A percentile compares a stretch with the other conserved stretches of the same genome.
phyloP scores from a whole-genome alignment of 2,113 vertebrate species.

The Gadus chalcogrammus region DNA sequence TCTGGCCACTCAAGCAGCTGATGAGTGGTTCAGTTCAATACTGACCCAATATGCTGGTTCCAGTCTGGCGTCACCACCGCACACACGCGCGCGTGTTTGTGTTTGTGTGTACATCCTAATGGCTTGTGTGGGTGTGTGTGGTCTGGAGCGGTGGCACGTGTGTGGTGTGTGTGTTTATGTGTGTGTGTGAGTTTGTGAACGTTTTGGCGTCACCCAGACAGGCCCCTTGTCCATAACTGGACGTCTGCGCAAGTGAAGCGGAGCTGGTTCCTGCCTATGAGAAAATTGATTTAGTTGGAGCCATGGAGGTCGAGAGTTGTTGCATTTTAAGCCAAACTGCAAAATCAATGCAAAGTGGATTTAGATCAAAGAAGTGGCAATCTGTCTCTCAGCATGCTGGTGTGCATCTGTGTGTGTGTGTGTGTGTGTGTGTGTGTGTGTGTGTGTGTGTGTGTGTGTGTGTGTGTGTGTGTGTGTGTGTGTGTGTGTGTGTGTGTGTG shows the following conservation, averaged over 20 bases:
- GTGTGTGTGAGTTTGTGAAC: background rate
- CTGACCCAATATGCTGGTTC: conserved; percentile 46
- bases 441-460: background rate
- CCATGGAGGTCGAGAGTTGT: conserved; percentile 51
- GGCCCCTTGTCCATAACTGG: conserved; percentile 46
- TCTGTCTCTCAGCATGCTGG: conserved; percentile 2
- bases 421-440: background rate
- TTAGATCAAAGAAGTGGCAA: conserved; percentile 48
- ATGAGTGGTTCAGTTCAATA: conserved; percentile 56
- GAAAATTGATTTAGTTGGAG: conserved; percentile 58
- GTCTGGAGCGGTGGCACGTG: conserved; percentile 10
- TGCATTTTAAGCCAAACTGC: conserved; percentile 64
- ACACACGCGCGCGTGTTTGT: background rate
- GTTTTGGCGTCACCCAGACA: conserved; percentile 57
- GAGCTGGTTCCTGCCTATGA: conserved; percentile 26
- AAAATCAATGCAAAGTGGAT: conserved; percentile 71
- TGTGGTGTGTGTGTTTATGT: conserved; percentile 13
- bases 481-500: background rate
- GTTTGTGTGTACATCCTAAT: conserved; percentile 18
- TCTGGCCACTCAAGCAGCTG: background rate
- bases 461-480: background rate
- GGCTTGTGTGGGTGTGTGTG: background rate
- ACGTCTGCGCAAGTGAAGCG: background rate
- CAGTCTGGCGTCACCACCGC: conserved; percentile 56
- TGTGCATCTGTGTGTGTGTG: conserved; percentile 1